Conservation (phyloP, 2,113 vertebrate genomes). For the Elanoides forficatus region DNA sequence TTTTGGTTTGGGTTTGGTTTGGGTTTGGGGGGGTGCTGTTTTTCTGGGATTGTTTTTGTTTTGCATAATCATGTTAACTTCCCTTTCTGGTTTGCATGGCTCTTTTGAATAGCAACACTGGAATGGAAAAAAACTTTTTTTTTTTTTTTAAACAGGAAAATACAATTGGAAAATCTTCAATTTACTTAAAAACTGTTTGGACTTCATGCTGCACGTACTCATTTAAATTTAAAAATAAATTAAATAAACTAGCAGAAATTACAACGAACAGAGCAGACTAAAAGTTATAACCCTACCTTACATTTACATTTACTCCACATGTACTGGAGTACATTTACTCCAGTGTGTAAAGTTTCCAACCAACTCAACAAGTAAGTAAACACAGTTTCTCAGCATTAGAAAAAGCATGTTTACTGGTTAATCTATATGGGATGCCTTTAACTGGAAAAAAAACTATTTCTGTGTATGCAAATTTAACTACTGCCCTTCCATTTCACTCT, state of each 20-base stretch:
- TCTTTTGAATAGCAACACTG: not conserved
- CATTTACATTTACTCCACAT: too few species aligned
- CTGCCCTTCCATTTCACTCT: not conserved
- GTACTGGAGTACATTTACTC: too few species aligned
- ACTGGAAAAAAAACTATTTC: not conserved
- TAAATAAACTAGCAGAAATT: not conserved
- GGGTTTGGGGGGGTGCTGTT: not conserved
- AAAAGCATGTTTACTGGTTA: not conserved
- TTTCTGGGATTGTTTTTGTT: not conserved
- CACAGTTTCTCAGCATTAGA: not conserved
- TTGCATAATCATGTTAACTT: not conserved
- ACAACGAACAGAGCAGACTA: not conserved
- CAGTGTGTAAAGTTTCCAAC: not conserved
- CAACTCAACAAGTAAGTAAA: not conserved
- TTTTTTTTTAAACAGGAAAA: not conserved
- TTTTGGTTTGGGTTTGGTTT: not conserved
- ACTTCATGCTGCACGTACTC: not conserved
- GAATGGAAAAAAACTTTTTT: not conserved
- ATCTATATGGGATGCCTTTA: not conserved
- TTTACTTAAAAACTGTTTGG: not conserved
- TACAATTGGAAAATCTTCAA: not conserved
- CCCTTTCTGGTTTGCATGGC: not conserved
- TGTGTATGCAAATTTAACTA: not conserved
- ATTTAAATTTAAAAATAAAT: not conserved
- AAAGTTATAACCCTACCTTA: not conserved